phyloP scores from a whole-genome alignment of 2,888 invertebrate species.

The Athrips mouffetella region DNA sequence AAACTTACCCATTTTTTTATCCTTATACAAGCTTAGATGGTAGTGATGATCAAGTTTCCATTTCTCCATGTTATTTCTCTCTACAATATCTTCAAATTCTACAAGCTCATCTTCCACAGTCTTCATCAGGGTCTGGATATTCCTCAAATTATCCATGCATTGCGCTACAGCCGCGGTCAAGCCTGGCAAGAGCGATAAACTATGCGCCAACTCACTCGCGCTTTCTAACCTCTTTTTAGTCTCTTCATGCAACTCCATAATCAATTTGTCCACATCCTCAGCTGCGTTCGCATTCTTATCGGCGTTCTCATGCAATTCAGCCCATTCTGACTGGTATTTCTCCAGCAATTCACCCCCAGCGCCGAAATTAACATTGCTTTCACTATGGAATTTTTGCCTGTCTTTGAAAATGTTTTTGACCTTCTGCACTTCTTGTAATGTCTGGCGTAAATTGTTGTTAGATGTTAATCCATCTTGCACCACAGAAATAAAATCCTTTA shows the following conservation, averaged over 20 bases:
- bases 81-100: constrained; percentile 82
- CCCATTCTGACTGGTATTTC: constrained; percentile 86
- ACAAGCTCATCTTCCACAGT: constrained; percentile 81
- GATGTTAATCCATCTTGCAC: constrained; percentile 67
- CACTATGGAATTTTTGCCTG: constrained; percentile 49
- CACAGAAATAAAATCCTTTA: constrained; percentile 69
- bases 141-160: constrained; percentile 71
- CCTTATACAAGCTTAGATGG: constrained; percentile 83
- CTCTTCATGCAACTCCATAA: constrained; percentile 52
- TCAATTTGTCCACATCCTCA: constrained; percentile 68
- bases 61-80: constrained; percentile 83
- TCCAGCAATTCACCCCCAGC: constrained; percentile 84
- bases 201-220: constrained; percentile 56
- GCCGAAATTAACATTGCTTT: constrained; percentile 69
- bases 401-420: constrained; percentile 67
- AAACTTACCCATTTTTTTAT: constrained; percentile 82
- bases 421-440: constrained; percentile 67
- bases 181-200: constrained; percentile 54
- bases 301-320: constrained; percentile 81
- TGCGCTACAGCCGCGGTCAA: constrained; percentile 67
- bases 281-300: constrained; percentile 83
- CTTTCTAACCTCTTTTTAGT: constrained; percentile 51
- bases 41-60: constrained; percentile 85
- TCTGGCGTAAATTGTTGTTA: constrained; percentile 62
- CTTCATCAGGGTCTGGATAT: constrained; percentile 77